Conservation (phyloP, 2,888 invertebrate species). For the Antitype chi region DNA sequence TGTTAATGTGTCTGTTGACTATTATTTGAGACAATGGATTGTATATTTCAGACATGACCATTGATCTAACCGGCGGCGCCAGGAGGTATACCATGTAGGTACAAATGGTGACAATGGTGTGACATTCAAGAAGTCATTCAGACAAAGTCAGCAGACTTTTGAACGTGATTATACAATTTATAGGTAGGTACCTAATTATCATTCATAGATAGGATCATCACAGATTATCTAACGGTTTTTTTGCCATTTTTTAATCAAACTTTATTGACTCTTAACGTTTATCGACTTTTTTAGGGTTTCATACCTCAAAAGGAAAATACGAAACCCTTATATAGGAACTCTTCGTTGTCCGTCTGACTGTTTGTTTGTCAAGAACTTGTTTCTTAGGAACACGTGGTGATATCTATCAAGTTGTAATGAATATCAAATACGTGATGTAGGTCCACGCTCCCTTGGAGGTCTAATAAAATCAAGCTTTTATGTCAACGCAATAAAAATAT, state of each 20-base stretch:
- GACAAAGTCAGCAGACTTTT: background rate
- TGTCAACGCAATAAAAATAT: too few relatives aligned
- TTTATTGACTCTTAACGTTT: background rate
- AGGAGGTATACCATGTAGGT: background rate
- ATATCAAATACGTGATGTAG: too few relatives aligned
- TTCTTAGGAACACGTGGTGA: too few relatives aligned
- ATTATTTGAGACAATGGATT: constrained; percentile 10
- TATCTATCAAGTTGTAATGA: too few relatives aligned
- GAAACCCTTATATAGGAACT: too few relatives aligned
- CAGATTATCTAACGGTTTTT: background rate
- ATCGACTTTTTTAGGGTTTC: background rate
- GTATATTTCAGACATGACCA: background rate
- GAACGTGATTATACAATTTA: background rate
- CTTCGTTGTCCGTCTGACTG: too few relatives aligned
- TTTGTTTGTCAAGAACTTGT: too few relatives aligned
- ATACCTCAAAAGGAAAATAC: too few relatives aligned
- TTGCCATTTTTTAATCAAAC: background rate
- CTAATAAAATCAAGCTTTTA: too few relatives aligned
- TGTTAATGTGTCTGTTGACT: constrained; percentile 36
- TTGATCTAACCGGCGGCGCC: background rate
- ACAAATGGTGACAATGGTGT: background rate
- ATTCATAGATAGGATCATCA: background rate
- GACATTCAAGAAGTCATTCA: background rate
- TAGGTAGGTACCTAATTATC: background rate
- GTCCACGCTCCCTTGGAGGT: too few relatives aligned